Base-by-base conservation (phyloP, 2,113 vertebrate species). In the Eudyptes chrysolophus region DNA sequence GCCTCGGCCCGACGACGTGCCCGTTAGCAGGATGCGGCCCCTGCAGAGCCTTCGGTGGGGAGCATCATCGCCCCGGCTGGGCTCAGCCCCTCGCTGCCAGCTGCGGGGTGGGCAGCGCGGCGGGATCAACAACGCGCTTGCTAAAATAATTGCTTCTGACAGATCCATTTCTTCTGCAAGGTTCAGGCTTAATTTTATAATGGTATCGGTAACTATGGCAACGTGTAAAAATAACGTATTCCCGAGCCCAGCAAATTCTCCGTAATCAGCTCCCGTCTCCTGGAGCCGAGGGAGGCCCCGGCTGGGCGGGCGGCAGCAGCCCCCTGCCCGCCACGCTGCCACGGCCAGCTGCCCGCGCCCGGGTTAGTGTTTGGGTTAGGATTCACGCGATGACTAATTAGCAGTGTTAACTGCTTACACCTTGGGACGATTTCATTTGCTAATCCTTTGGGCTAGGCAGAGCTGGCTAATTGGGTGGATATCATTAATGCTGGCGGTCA, bases 121-220 rank as follows among this genome's bases (percentile, higher is more conserved):
- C 70, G 69, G 95, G 92, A 94, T 92, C 97, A 91, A 74, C 97
- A 76, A 61, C 48, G 93, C 84, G 57, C 94, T 96, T 82, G 92
- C 81, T 96, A 92, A 95, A 98, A 96, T 95, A 97, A 98, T 97
- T 94, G 97, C 97, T 95, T 82, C 97, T 96, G 98, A 97, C 98
- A 98, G 98, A 96, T 78, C 97, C 98, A 74, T 97, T 98, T 94
- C 98, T 98, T 97, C 97, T 65, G 82, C 97, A 75, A 92, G 98
- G 97, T 97, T 98, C 98, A 89, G 97, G 96, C 98, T 98, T 98
- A 96, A 98, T 98, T 98, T 98, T 97, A 96, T 98, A 97, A 98
- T 87, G 95, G 97, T 88, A 97, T 95, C 84, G 62, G 98, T 98
- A 98, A 95, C 98, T 94, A 98, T 98, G 98, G 98, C 98, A 98